Percentiles rank a stretch among this genome's conserved stretches.
Evolutionary conservation across 1,140 invertebrate species (phyloP).

Genomic region (Nymphalis io): DNA sequence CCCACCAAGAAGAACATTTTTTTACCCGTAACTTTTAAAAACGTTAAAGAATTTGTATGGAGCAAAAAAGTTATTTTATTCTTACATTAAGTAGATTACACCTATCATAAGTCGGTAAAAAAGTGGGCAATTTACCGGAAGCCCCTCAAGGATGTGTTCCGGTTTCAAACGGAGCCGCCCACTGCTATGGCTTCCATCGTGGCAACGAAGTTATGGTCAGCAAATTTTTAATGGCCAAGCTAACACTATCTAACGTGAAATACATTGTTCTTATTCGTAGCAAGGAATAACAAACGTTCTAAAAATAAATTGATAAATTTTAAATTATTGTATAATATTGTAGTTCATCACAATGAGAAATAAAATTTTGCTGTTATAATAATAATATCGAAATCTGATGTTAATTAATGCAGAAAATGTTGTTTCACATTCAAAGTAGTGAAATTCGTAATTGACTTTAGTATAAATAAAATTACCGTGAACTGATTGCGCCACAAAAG

Average conservation of each 20-base stretch:
- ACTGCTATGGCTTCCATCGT: constrained; percentile 63
- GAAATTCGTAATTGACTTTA: constrained; percentile 1
- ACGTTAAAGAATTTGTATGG: no score
- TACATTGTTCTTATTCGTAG: neutral
- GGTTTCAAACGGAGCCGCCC: constrained; percentile 60
- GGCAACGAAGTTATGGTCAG: constrained; percentile 47
- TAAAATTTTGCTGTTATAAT: no score
- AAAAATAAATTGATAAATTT: neutral
- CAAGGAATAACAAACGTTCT: neutral
- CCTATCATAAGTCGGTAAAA: constrained; percentile 26
- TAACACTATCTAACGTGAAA: constrained; percentile 1
- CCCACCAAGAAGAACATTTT: no score
- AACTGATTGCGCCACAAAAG: constrained; percentile 9
- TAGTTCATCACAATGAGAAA: no score
- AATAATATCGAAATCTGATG: neutral
- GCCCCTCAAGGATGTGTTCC: constrained; percentile 68
- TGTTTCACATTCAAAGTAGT: neutral
- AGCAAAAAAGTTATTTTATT: no score
- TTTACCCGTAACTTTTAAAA: no score
- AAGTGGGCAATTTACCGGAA: constrained; percentile 66
- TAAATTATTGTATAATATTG: no score
- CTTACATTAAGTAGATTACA: neutral
- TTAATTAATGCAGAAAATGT: neutral
- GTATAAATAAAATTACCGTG: neutral
- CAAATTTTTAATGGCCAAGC: constrained; percentile 30